Conservation (phyloP, 30 jellyfish, hydroid and myxozoan species). For the Cassiopea xamachana region DNA sequence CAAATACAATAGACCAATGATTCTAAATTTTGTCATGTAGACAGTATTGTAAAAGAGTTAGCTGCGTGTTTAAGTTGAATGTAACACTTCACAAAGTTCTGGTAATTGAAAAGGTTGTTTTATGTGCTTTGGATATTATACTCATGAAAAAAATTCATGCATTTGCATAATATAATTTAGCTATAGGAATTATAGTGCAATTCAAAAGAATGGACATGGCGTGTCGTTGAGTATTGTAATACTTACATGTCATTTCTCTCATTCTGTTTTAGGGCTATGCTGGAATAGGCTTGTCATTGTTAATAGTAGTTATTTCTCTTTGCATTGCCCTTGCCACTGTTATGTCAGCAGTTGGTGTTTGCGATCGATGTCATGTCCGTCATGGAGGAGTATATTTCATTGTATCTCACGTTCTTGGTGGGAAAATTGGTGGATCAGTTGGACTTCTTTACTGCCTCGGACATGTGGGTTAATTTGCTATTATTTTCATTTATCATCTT, state of each 20-base stretch:
- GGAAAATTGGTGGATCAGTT: conserved; percentile 92
- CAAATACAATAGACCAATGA: no score
- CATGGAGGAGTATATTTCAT: conserved; percentile 95
- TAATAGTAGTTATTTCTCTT: conserved; percentile 71
- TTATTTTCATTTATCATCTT: not conserved
- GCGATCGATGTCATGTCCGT: conserved; percentile 82
- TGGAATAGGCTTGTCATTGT: conserved; percentile 93
- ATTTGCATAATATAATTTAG: no score
- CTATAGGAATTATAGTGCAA: no score
- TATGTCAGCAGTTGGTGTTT: conserved; percentile 97
- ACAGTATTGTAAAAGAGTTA: no score
- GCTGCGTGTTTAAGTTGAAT: no score
- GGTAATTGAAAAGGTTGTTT: no score
- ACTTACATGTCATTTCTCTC: not conserved
- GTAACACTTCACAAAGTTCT: no score
- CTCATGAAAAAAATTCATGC: no score
- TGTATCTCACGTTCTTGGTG: conserved; percentile 96
- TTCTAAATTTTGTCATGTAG: no score
- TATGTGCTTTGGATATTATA: no score
- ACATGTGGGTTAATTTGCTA: conserved; percentile 66
- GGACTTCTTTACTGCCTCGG: conserved; percentile 92
- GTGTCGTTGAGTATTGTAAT: not conserved
- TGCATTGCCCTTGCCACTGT: conserved; percentile 93
- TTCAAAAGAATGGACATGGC: no score
- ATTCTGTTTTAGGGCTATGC: conserved; percentile 87